Base-by-base conservation (phyloP, 2,113 vertebrate species). In the Dasyornis broadbenti region DNA sequence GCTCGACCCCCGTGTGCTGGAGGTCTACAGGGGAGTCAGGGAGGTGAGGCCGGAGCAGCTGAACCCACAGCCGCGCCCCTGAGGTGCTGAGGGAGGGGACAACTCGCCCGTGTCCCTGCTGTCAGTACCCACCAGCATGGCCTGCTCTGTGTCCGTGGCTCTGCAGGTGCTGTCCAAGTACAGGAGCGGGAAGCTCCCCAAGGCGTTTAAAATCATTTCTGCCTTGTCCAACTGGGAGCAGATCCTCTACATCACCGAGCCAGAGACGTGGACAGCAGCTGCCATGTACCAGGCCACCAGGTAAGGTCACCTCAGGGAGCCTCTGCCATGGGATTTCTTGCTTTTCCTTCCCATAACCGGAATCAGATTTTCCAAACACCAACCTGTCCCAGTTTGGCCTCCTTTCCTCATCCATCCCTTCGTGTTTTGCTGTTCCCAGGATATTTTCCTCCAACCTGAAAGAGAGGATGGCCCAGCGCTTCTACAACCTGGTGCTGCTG, bases 281-380 rank as follows among this genome's bases (percentile, higher is more conserved):
- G 99, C 99, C 60, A 99, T 99, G 99, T 99, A 99, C 97, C 99
- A 99, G 64, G 99, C 99, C 86, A 99, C 99, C 13, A 98, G 99
- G 99, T 99, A 27, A 60, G 92, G 10, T 11, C 26, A 8, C 6
- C 22, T 60, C 57, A 21, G n/a, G 14, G 31, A 63, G 28, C 6
- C 30, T 64, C 78, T 21, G 17, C 2, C 1, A 0, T 7, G 31
- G 42, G 7, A 16, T 16, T 40, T 47, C 20, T 16, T 20, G 5
- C 6, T 45, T 50, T 68, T 39, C 39, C 9, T 14, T 17, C 13
- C 35, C 17, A 0, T 28, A 49, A n/a, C 19, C 18, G 1, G 3
- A 54, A 16, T 3, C 21, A 63, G 50, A 30, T 16, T 28, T n/a
- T n/a, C 31, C 42, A 24, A 65, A 42, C 2, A 8, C 54, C 20